Percentiles rank a stretch among this genome's conserved stretches.
Conservation (phyloP, 2,113 vertebrate genomes). For the Steatornis caripensis region DNA sequence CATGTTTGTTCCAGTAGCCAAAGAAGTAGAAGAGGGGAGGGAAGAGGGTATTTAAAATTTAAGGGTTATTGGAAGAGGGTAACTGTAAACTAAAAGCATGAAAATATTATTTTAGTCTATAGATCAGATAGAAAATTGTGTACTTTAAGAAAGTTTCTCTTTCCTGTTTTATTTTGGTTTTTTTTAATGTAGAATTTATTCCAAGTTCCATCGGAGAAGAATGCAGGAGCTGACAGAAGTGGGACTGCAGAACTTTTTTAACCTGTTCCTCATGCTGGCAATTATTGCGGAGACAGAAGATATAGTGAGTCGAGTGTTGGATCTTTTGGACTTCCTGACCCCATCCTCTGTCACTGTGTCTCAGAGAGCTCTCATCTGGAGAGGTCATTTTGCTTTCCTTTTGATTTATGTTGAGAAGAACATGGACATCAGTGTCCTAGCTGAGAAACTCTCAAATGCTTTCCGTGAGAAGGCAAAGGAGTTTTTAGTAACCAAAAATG, state of each 20-base stretch:
- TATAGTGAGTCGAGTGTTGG: constrained; percentile 79
- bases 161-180: background rate
- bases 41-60: background rate
- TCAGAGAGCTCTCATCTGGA: constrained; percentile 85
- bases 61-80: background rate
- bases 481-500: constrained; percentile 86
- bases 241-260: constrained; percentile 90
- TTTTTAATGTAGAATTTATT: constrained; percentile 84
- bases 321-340: constrained; percentile 82
- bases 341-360: constrained; percentile 62
- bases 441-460: constrained; percentile 79
- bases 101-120: background rate
- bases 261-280: constrained; percentile 86
- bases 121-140: background rate
- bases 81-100: background rate
- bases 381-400: constrained; percentile 86
- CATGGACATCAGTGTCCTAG: constrained; percentile 84
- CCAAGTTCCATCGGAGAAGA: constrained; percentile 91
- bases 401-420: constrained; percentile 87
- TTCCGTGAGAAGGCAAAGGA: constrained; percentile 88
- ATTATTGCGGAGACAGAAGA: constrained; percentile 85
- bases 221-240: constrained; percentile 92
- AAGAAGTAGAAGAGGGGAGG: background rate
- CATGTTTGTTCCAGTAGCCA: background rate
- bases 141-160: background rate